Evolutionary conservation across 2,113 vertebrate species (phyloP).

Genomic region (Ciconia maguari): DNA sequence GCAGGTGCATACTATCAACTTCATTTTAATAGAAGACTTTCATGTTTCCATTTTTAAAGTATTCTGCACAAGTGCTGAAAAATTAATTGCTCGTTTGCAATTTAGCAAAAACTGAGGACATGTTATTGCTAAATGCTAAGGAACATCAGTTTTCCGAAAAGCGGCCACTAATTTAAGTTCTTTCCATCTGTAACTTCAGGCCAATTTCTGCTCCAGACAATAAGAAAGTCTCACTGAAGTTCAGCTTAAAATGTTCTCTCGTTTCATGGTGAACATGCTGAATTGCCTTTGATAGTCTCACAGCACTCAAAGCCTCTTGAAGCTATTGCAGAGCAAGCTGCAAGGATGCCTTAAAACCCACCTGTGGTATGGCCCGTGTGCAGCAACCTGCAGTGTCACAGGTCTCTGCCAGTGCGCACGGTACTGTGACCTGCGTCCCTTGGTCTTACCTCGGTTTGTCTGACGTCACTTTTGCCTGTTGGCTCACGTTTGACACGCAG

Average conservation of each 20-base stretch:
- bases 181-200: slow-evolving; percentile 38
- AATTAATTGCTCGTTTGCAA: slow-evolving; percentile 77
- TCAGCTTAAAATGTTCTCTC: background rate
- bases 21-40: slow-evolving; percentile 78
- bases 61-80: slow-evolving; percentile 73
- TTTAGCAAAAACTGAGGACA: slow-evolving; percentile 70
- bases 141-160: slow-evolving; percentile 59
- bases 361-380: background rate
- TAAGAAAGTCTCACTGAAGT: background rate
- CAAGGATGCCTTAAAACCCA: background rate
- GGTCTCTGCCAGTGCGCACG: accelerated
- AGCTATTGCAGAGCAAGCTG: background rate
- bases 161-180: slow-evolving; percentile 43
- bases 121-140: slow-evolving; percentile 64
- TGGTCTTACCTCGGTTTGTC: background rate
- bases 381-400: background rate
- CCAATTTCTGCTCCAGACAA: slow-evolving; percentile 23
- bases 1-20: slow-evolving; percentile 80
- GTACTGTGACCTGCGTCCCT: background rate
- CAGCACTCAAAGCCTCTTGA: background rate
- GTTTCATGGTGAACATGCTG: background rate
- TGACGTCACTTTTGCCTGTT: background rate
- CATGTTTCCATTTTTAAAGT: slow-evolving; percentile 79
- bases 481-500: background rate
- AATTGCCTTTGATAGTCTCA: background rate